Evolutionary conservation across 2,797 vertebrate genomes (phyloP), one percentile per base, ranked within the genome.

Genomic region (Coluber constrictor): DNA sequence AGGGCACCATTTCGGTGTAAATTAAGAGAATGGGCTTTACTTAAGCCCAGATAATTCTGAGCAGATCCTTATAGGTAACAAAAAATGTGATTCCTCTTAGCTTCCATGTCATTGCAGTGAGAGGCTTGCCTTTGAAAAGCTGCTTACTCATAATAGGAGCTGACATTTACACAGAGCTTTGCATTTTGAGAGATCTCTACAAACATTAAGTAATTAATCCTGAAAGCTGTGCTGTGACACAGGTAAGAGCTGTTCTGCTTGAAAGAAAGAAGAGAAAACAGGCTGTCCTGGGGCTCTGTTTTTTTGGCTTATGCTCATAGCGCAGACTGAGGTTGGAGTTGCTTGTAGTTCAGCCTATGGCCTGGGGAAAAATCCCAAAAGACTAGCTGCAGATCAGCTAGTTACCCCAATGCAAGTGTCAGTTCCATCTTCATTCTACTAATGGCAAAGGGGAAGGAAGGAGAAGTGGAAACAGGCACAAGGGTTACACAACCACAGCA

Each of bases 151-250:
- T 89, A 93, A 90, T 89, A 91, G 86, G 60, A 86, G 87, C 87
- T 91, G 93, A 91, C 92, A 89, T 91, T 94, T 93, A 91, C 79
- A 94, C 90, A 90, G 74, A 91, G 91, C 91, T 94, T 92, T 92
- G 89, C 92, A 94, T 94, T 91, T 94, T 91, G 89, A 91, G 92
- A 93, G 90, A 79, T 92, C 90, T 87, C 92, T 91, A 89, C 87
- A 86, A 94, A 92, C 87, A 87, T 93, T 93, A 86, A 57, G 60
- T 92, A 94, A 94, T 92, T 91, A 94, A 89, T 91, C 59, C 90
- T 86, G 92, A 93, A 86, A 91, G 92, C 92, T 89, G 59, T 32
- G n/a, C 86, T 60, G 29, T 91, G 86, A 87, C 86, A 90, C 74
- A 93, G 74, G 92, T 91, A 93, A 86, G 87, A 83, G 90, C 70